phyloP scores from a whole-genome alignment of 2,888 invertebrate genomes.

The Limnephilus auricula region DNA sequence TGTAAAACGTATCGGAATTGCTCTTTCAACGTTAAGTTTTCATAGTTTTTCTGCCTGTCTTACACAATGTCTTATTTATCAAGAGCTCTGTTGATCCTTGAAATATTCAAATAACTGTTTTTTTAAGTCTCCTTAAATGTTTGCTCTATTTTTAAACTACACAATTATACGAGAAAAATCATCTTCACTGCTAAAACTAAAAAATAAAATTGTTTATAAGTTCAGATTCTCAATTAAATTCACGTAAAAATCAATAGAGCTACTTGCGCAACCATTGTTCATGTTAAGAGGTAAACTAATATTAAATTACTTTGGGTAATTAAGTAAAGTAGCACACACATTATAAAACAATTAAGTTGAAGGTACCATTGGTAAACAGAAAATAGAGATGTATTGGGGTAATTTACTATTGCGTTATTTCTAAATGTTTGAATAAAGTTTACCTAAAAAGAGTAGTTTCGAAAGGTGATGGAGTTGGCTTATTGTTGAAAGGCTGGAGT shows the following conservation, averaged over 20 bases:
- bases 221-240: neutral
- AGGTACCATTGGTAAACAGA: neutral
- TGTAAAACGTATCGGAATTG: too few relatives aligned
- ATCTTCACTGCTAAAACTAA: neutral
- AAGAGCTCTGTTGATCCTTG: neutral
- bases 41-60: neutral
- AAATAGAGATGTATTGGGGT: neutral
- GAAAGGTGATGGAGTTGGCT: neutral
- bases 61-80: too few relatives aligned
- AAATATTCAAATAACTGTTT: neutral
- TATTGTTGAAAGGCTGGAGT: neutral
- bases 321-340: neutral
- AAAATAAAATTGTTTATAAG: neutral
- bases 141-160: neutral
- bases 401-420: neutral
- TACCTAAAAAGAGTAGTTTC: neutral
- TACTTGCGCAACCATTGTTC: neutral
- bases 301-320: neutral
- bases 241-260: neutral
- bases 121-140: too few relatives aligned
- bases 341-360: neutral
- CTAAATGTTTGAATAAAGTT: neutral
- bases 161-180: neutral
- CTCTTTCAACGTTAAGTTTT: neutral
- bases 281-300: neutral